Conservation (phyloP, 35 echinoderm and acorn worm species). For the Apostichopus californicus region DNA sequence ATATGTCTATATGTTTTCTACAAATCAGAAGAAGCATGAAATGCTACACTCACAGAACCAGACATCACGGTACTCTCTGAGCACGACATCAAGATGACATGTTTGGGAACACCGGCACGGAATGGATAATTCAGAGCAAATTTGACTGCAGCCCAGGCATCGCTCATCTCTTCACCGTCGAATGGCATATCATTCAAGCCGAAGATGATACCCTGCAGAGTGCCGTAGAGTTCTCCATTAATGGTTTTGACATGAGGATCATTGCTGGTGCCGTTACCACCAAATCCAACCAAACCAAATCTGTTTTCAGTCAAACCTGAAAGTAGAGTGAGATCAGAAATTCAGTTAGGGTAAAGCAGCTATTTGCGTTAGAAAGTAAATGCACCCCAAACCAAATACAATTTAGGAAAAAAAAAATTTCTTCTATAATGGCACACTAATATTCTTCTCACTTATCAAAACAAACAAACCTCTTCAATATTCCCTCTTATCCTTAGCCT, state of each 20-base stretch:
- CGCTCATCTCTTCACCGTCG: conserved; percentile 68
- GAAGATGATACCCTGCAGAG: neutral
- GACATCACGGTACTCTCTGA: conserved; percentile 52
- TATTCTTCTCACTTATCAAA: no score
- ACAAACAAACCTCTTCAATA: no score
- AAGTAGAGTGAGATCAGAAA: no score
- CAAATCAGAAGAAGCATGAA: no score
- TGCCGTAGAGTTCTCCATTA: conserved; percentile 74
- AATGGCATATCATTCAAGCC: conserved; percentile 63
- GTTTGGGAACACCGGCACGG: conserved; percentile 90
- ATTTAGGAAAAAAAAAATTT: no score
- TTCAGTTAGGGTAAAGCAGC: no score
- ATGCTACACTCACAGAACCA: conserved; percentile 37
- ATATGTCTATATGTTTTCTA: no score
- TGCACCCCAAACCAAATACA: no score
- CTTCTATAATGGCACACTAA: no score
- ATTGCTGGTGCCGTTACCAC: conserved; percentile 64
- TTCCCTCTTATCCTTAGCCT: no score
- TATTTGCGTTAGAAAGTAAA: no score
- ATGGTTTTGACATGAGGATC: conserved; percentile 72
- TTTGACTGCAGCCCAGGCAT: conserved; percentile 72
- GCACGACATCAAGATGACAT: conserved; percentile 85
- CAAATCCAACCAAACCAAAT: conserved; percentile 81
- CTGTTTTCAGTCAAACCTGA: conserved; percentile 57
- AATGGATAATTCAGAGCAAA: conserved; percentile 87